Conservation (phyloP, 1,140 invertebrate genomes). For the Globodera rostochiensis region DNA sequence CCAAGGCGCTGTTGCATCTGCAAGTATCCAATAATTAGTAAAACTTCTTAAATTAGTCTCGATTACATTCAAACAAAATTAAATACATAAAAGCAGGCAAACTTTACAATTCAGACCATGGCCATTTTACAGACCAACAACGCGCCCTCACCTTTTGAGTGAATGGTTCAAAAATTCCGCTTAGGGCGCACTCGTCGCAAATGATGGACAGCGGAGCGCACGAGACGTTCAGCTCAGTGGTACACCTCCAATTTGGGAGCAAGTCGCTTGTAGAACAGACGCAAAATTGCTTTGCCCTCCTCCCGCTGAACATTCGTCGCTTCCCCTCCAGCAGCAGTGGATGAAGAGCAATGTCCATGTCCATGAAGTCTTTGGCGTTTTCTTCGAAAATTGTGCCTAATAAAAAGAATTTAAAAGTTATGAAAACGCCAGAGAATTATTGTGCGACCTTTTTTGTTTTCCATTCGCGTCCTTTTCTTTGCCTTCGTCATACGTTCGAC, state of each 20-base stretch:
- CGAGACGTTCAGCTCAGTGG: slow-evolving; percentile 52
- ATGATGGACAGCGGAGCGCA: slow-evolving; percentile 53
- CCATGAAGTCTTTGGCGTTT: too few relatives aligned
- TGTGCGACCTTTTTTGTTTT: background rate
- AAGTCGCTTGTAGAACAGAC: slow-evolving; percentile 53
- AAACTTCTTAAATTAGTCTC: too few relatives aligned
- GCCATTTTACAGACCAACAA: too few relatives aligned
- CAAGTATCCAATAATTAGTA: background rate
- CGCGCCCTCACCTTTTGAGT: background rate
- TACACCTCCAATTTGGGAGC: slow-evolving; percentile 52
- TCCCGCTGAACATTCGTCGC: background rate
- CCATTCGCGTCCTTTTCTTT: background rate
- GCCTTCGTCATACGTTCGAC: slow-evolving; percentile 39
- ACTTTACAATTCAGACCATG: too few relatives aligned
- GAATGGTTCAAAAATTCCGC: slow-evolving; percentile 41
- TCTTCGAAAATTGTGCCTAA: background rate
- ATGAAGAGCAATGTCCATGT: background rate
- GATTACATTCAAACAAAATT: too few relatives aligned
- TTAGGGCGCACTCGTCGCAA: slow-evolving; percentile 58
- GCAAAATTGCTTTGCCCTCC: slow-evolving; percentile 12
- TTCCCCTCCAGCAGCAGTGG: background rate
- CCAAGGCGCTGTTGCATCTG: background rate
- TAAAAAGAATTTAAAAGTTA: too few relatives aligned
- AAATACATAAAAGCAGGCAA: too few relatives aligned
- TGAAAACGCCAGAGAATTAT: too few relatives aligned